Base-by-base conservation (phyloP, 2,888 invertebrate genomes). In the Volucella inanis region DNA sequence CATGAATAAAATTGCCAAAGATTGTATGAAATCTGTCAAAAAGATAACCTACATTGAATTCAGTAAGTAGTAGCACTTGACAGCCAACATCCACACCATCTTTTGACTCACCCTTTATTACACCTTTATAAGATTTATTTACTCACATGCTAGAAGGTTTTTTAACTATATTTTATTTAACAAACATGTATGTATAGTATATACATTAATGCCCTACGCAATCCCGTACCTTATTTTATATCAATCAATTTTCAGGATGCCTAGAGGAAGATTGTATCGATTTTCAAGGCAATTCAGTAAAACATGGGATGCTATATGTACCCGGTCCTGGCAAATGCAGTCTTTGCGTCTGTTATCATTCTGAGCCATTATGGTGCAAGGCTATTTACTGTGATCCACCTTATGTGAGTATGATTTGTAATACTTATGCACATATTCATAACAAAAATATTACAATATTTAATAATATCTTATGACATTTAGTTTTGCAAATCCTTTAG, bases 321-420 rank as follows among this genome's bases (percentile, higher is more conserved):
- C 97, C 97, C 11, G 97, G 97, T 65, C 96, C 96, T 8, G 96
- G 96, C 6, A 96, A 96, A 68, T 97, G 97, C 91, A 96, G 96
- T 78, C 94, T 96, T 87, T 97, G 97, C 91, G 96, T 97, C 68
- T 97, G 97, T 92, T 97, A 97, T 93, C 96, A 97, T 92, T 95
- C 96, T 39, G 94, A 96, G 90, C 96, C 97, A 64, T 95, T 95
- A 94, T 97, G 96, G 96, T 97, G 97, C 92, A 95, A 96, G 92
- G 96, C 96, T 67, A 97, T 96, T 90, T 97, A 96, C 93, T 97
- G 97, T 92, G 95, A 96, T 91, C 96, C 97, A 75, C 96, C 96
- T 88, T 96, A 96, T 92, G 96, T 97, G 90, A 95, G 96, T 94
- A 90, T 62, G 54, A 57, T 31, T 31, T 31, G 31, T 6, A 55